A percentile compares a stretch with the other conserved stretches of the same genome.
These are phyloP conservation scores for Parazoanthus darwini DNA, from an alignment of 92 coral and sea anemone species.

Conservation along the genomic window DNA sequence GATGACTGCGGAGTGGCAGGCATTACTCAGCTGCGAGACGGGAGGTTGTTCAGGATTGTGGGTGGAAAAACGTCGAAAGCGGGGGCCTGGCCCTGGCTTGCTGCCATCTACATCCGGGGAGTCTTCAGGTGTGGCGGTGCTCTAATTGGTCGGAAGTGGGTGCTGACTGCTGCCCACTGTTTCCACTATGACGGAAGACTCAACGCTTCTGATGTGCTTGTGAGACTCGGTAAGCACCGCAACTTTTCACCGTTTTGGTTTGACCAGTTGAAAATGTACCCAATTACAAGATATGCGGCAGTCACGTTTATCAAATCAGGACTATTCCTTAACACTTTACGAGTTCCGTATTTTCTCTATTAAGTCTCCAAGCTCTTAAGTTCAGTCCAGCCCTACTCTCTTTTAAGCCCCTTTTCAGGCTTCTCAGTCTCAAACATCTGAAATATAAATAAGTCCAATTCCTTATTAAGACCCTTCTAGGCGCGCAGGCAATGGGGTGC, in stretches of 20 bases:
- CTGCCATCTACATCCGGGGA: slow-evolving; percentile 76
- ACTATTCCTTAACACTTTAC: too few relatives aligned
- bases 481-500: too few relatives aligned
- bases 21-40: slow-evolving; percentile 75
- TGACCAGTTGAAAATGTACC: too few relatives aligned
- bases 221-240: slow-evolving; percentile 66
- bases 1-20: slow-evolving; percentile 94
- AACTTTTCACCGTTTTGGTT: background rate
- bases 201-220: slow-evolving; percentile 57
- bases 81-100: slow-evolving; percentile 99
- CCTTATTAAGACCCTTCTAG: background rate
- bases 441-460: background rate
- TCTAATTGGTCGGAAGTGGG: slow-evolving; percentile 79
- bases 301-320: too few relatives aligned
- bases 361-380: too few relatives aligned
- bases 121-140: slow-evolving; percentile 87
- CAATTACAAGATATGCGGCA: too few relatives aligned
- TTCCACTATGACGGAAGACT: slow-evolving; percentile 60
- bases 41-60: slow-evolving; percentile 43
- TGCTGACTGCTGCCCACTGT: slow-evolving; percentile 89
- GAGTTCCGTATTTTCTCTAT: too few relatives aligned
- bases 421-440: background rate
- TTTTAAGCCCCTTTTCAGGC: too few relatives aligned
- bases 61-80: slow-evolving; percentile 62
- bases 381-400: too few relatives aligned